Base-by-base conservation (phyloP, 35 echinoderm and acorn worm genomes). In the Lytechinus pictus region DNA sequence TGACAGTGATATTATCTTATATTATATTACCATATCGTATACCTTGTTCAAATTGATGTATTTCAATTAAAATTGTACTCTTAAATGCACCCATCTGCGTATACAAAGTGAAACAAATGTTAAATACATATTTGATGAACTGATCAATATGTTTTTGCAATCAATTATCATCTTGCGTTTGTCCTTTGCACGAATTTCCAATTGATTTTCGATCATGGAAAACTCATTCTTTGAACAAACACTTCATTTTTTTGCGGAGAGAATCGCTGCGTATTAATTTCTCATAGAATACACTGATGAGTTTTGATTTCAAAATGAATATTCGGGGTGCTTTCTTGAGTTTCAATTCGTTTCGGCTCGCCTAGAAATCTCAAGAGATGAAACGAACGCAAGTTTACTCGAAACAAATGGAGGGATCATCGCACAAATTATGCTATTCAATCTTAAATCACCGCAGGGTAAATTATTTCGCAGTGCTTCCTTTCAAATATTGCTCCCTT, bases 401-500 rank as follows among this genome's bases (percentile, higher is more conserved):
- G 88, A 90, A 90, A 54, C 29, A 90, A 90, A 90, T 90, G 52
- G 88, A 90, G 52, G 54, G 92, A 93, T 93, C 92, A 57, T 27
- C 92, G n/a, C 11, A 93, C 92, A 93, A 93, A 93, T 93, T 93
- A 93, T 57, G 54, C 29, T 57, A 93, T 93, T 93, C 92, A 93
- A 93, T 93, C 92, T 57, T 21, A 93, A 57, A 93, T 55, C 28
- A 93, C 92, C 92, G 29, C 29, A 11, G 92, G 92, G 92, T 44
- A 9, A 93, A 57, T 93, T 93, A 57, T 93, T 93, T 16, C 66
- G 21, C 2, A 24, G 66, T 24, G 19, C 66, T 79, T 79, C 19
- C 66, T 79, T 79, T 24, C 66, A 16, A 24, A n/a, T 14, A 79
- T 79, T 79, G 21, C 66, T 79, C 66, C 6, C 66, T 79, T 71